These are phyloP conservation scores for Diarsia brunnea DNA, from an alignment of 2,888 invertebrate species.

Conservation along the genomic window DNA sequence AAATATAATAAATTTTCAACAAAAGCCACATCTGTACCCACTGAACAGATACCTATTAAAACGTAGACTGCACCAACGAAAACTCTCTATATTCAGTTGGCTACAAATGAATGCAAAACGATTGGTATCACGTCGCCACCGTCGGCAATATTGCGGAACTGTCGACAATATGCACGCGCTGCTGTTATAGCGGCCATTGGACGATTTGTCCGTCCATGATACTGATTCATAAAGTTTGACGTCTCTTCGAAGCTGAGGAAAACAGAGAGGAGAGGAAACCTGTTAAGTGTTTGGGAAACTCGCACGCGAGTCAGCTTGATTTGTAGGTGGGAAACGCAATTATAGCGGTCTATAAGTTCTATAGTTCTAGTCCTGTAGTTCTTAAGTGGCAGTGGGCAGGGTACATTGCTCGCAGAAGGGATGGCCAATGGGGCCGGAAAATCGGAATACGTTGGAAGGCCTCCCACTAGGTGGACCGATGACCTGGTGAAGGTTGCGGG, in stretches of 20 bases:
- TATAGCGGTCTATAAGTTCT: not conserved
- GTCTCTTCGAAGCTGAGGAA: not conserved
- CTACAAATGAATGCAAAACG: conserved; percentile 26
- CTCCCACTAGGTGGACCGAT: too few species aligned
- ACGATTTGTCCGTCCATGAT: conserved; percentile 33
- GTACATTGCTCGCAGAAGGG: too few species aligned
- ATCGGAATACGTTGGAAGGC: too few species aligned
- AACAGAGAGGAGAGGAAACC: conserved; percentile 13
- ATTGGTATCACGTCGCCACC: not conserved
- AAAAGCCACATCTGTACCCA: not conserved
- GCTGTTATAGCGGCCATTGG: conserved; percentile 32
- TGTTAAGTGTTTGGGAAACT: not conserved
- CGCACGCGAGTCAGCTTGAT: not conserved
- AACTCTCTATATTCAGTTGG: conserved; percentile 36
- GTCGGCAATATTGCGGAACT: conserved; percentile 1
- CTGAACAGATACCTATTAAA: not conserved
- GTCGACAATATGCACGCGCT: conserved; percentile 16
- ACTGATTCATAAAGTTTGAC: conserved; percentile 32
- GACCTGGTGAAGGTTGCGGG: too few species aligned
- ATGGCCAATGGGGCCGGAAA: too few species aligned
- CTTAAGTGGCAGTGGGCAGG: too few species aligned
- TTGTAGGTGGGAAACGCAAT: not conserved
- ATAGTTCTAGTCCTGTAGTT: too few species aligned
- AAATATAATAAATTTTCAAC: not conserved
- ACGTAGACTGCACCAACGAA: conserved; percentile 2